Conservation (phyloP, 2,113 vertebrate species). For the Plecotus auritus region DNA sequence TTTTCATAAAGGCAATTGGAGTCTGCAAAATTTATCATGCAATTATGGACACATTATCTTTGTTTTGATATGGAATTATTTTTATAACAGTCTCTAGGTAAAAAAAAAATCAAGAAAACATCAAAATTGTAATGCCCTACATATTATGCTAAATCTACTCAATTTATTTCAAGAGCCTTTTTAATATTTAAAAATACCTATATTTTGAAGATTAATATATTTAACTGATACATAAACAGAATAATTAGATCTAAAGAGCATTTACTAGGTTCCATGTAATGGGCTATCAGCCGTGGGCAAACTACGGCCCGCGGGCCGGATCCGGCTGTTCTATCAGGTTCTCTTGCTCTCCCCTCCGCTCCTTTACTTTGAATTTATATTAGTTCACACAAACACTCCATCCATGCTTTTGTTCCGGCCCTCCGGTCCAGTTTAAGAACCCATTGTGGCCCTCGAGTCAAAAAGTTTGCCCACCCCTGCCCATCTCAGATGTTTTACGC, state of each 20-base stretch:
- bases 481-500: neutral
- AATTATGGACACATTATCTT: constrained; percentile 18
- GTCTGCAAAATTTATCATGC: constrained; percentile 36
- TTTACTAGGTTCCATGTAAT: constrained; percentile 1
- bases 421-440: too few species aligned
- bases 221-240: constrained; percentile 8
- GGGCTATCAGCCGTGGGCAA: too few species aligned
- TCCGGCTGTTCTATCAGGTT: too few species aligned
- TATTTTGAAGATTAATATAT: neutral
- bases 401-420: too few species aligned
- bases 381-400: too few species aligned
- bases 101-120: constrained; percentile 34
- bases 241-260: neutral
- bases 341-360: too few species aligned
- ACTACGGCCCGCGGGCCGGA: too few species aligned
- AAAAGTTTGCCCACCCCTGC: too few species aligned
- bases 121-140: neutral
- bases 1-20: constrained; percentile 4
- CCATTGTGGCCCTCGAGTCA: too few species aligned
- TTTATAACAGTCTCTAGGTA: constrained; percentile 21
- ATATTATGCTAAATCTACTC: neutral
- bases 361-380: too few species aligned
- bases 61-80: neutral
- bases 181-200: neutral
- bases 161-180: constrained; percentile 34